Conservation (phyloP, 2,888 invertebrate genomes). For the Salpingus planirostris region DNA sequence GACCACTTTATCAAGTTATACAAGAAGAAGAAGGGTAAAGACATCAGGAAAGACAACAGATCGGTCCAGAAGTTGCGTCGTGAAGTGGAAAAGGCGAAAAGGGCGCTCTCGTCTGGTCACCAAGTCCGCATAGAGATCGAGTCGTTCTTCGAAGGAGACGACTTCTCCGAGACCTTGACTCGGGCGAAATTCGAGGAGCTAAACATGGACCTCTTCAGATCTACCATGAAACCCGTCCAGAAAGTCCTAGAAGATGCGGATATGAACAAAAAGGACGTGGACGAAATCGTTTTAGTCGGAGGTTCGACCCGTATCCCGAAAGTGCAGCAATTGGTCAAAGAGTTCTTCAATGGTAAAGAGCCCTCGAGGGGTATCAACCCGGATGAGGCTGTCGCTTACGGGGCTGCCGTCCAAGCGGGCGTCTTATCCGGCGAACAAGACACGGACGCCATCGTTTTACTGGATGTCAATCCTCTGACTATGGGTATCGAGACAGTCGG, state of each 20-base stretch:
- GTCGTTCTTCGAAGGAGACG: constrained; percentile 95
- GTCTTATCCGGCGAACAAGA: constrained; percentile 96
- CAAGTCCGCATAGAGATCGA: constrained; percentile 98
- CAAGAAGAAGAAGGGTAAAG: constrained; percentile 98
- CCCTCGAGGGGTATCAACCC: constrained; percentile 97
- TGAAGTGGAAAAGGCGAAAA: constrained; percentile 96
- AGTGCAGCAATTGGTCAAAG: constrained; percentile 86
- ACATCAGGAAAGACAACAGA: constrained; percentile 88
- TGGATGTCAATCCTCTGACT: constrained; percentile 97
- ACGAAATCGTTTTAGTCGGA: constrained; percentile 98
- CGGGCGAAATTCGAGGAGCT: constrained; percentile 98
- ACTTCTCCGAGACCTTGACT: constrained; percentile 96
- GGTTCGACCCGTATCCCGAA: constrained; percentile 99
- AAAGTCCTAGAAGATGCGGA: constrained; percentile 98
- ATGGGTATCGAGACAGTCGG: constrained; percentile 99
- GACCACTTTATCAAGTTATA: constrained; percentile 93
- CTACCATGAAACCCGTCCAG: constrained; percentile 90
- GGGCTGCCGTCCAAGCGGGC: constrained; percentile 97
- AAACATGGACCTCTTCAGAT: constrained; percentile 87
- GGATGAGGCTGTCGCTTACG: constrained; percentile 98
- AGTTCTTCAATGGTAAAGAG: constrained; percentile 96
- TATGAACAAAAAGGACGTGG: constrained; percentile 95
- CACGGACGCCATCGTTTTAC: constrained; percentile 89
- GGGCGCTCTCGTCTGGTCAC: constrained; percentile 88
- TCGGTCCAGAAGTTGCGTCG: constrained; percentile 94